Evolutionary conservation across 2,888 invertebrate genomes (phyloP), one percentile per base, ranked within the genome.

Genomic region (Dryobotodes eremita): DNA sequence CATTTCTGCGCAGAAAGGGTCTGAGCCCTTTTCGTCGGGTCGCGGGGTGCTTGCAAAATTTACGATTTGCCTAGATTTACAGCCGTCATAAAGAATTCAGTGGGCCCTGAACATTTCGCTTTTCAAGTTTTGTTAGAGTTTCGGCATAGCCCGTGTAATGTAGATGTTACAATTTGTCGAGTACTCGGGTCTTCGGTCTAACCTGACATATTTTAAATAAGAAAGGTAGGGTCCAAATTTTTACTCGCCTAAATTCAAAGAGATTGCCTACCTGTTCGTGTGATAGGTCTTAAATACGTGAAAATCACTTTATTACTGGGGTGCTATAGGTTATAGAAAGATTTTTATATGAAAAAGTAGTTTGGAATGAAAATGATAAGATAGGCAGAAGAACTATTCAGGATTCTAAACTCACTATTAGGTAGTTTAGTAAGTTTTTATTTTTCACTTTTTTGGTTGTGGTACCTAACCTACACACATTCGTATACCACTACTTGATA

Each of bases 11-110:
- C 87, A 83, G 89, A 92, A 91, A 93, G 94, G 94, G 92, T 90
- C 92, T 88, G 86, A 88, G 90, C 91, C 92, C 91, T 92, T 92
- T 89, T 92, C 91, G 88, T 79, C 88, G 92, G 93, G 92, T 92
- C 92, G 89, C 89, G 87, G 90, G 89, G 89, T 86, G 88, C 88
- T 86, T 92, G 91, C 92, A 92, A 94, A 95, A 95, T 95, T 95
- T 95, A 96, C 95, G 95, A 94, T 93, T 93, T 89, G 88, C 85
- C 92, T 92, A 94, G 95, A 95, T 96, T 96, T 95, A 96, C 94
- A 92, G 88, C 93, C 90, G 90, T 93, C 94, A 95, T 95, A 95
- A 96, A 95, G 94, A 93, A 95, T 96, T 95, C 95, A 95, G 92
- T 86, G 90, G 86, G 82, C 83, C 85, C 89, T 81, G 88, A 85